Evolutionary conservation across 2,797 vertebrate genomes (phyloP), one percentile per base, ranked within the genome.

Genomic region (Gymnopithys bicolor): DNA sequence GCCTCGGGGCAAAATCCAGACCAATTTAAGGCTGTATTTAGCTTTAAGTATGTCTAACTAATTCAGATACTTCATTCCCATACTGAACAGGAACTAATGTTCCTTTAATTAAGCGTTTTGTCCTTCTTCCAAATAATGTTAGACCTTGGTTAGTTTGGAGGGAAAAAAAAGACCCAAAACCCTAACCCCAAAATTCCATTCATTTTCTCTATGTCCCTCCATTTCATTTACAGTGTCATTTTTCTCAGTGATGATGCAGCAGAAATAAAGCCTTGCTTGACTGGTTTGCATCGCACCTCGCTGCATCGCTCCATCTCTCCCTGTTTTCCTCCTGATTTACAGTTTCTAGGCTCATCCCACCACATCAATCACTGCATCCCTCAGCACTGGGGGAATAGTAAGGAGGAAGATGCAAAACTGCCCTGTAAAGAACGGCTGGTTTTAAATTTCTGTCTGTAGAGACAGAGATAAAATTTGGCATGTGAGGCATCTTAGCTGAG

Each of bases 201-300:
- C 0, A 22, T 81, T 89, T 85, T 83, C 6, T 66, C 78, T 73
- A 49, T n/a, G 51, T 37, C 5, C 79, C 48, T 59, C 39, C 45
- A 11, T 85, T 81, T 88, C 37, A 64, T 95, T 82, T 86, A 76
- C 66, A 73, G 30, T 73, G 55, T 39, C 43, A 76, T 79, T 91
- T 78, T 35, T 84, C 87, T 78, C 80, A 39, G 33, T 70, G 91
- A 91, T 79, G 93, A 94, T 75, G 37, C 60, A 93, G 93, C 81
- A 92, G 71, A 92, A 95, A 77, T 24, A 80, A 93, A 76, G 41
- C 27, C 60, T 73, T 79, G 60, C 39, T 76, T 82, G 77, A 49
- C 27, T 80, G 43, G 60, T 64, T 90, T 90, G 63, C 68, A 70
- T 30, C 6, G 5, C 18, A 53, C 27, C 64, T 92, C 18, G 1